Base-by-base conservation (phyloP, 2,113 vertebrate species). In the Podocnemis expansa region DNA sequence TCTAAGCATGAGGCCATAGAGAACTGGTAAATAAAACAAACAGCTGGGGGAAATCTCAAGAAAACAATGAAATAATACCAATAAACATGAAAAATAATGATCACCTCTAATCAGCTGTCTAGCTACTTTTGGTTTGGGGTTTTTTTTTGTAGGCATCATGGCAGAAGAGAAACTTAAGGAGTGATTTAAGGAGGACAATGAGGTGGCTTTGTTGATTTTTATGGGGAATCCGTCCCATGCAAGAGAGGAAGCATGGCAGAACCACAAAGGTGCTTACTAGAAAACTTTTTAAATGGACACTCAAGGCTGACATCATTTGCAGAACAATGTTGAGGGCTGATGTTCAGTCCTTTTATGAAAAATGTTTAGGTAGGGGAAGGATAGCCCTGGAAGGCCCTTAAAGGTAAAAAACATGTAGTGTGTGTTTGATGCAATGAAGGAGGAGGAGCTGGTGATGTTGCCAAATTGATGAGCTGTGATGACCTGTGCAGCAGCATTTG, bases 61-160 rank as follows among this genome's bases (percentile, higher is more conserved):
- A 41, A 73, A 75, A 84, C 67, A 84, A 55, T 60, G 27, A 41
- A 80, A 63, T 10, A 5, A 2, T 78, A 83, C 79, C 60, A 85
- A 1, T 0, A 76, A 75, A 0, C 1, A 0, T 85, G 80, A 91
- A 60, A 81, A 87, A 13, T 16, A 38, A 19, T 8, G 78, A 56
- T 55, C 14, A 79, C 67, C 60, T 86, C 81, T 90, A 92, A 93
- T 6, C 52, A 84, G 80, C 76, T 89, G 89, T 82, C 78, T 80
- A 45, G 43, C 22, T 45, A 5, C 34, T 91, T 84, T 41, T 84
- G 82, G 76, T 24, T n/a, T 6, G 47, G 47, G 47, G 6, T 52
- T 52, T 43, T 8, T 78, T 67, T 24, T 91, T 67, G 31, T 84
- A 86, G n/a, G 47, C 85, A 41, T 58, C 82, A 84, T 87, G 58